Evolutionary conservation across 1,140 invertebrate species (phyloP), one percentile per base, ranked within the genome.

Genomic region (Penaeus vannamei): DNA sequence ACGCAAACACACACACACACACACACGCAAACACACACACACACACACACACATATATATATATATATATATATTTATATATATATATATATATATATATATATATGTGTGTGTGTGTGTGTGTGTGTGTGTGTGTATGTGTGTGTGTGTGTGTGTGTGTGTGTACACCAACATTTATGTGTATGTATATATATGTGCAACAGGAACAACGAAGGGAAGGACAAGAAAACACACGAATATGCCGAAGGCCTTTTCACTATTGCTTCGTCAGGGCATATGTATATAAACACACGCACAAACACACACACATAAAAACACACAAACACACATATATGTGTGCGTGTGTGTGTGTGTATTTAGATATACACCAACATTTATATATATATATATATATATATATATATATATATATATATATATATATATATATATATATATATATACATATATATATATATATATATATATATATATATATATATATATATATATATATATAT

Each of bases 351-450:
- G 32, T 36, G 32, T 76, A 32, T 36, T 32, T 76, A 32, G 20
- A 32, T 76, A 76, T 26, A 76, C 3, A 76, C 32, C 29, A 19
- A 76, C 2, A 26, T 36, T 32, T 76, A 76, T 19, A 26, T n/a
- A 32, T 36, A 8, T 36, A 76, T 20, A 32, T 76, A 76, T 76
- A 76, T 76, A n/a, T 76, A 76, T 26, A 76, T 76, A 76, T 76
- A 29, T 76, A 76, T n/a, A 76, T 76, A n/a, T 76, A 76, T 76
- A 76, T 29, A 76, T 26, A 76, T 29, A 76, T 29, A 76, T 36
- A 10, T 22, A 76, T 76, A 76, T 76, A 29, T 29, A 76, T 36
- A 29, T 76, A 76, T 29, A 76, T 76, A 76, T 32, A 76, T 76
- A 76, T 29, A 76, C 32, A 76, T 29, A 76, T 76, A 76, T 29